phyloP scores from a whole-genome alignment of 2,888 invertebrate genomes.

The Tipula confusa region DNA sequence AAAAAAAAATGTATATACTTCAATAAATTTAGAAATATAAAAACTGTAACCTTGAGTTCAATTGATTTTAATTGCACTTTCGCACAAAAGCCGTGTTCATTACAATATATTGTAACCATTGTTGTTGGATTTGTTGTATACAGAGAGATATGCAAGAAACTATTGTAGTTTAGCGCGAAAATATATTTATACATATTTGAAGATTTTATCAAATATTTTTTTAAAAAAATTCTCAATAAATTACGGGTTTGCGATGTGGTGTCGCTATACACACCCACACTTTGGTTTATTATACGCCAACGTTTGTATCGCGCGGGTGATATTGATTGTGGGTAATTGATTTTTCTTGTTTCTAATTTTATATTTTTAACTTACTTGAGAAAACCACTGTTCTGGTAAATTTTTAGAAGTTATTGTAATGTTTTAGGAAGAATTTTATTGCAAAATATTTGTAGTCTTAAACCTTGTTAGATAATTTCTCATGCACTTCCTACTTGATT shows the following conservation, averaged over 20 bases:
- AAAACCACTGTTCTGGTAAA: too few relatives aligned
- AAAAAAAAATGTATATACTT: neutral
- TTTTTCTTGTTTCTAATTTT: neutral
- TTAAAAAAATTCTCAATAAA: neutral
- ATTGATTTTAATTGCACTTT: constrained; percentile 12
- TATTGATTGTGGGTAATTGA: neutral
- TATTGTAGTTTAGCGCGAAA: neutral
- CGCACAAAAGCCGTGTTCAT: neutral
- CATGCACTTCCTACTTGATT: too few relatives aligned
- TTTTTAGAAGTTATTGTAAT: too few relatives aligned
- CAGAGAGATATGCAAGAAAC: too few relatives aligned
- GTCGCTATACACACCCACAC: neutral
- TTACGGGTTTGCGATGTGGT: neutral
- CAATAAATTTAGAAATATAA: neutral
- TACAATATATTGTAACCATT: neutral
- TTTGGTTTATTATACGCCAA: neutral
- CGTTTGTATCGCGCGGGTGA: neutral
- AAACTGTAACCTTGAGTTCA: constrained; percentile 16
- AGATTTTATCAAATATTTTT: neutral
- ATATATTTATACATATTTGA: neutral
- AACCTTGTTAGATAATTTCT: too few relatives aligned
- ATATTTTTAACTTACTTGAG: too few relatives aligned
- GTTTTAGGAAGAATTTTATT: too few relatives aligned
- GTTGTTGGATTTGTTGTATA: neutral
- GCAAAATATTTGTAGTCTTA: too few relatives aligned